Evolutionary conservation across 2,113 vertebrate species (phyloP), one percentile per base, ranked within the genome.

Genomic region (human (Homo sapiens)): DNA sequence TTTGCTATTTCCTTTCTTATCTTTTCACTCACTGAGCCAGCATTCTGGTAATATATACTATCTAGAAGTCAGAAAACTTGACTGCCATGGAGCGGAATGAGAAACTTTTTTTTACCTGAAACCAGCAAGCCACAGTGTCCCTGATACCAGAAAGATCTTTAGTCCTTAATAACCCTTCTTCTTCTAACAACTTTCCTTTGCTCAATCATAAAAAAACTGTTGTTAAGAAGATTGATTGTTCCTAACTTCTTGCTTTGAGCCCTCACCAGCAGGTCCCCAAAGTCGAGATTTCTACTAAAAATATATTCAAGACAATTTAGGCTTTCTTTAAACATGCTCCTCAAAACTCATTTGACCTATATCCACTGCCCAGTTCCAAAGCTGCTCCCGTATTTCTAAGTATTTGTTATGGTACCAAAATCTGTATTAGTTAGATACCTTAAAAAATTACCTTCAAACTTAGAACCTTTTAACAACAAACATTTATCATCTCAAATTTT

Each of bases 271-370:
- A 64, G 14, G 8, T 84, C 38, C 40, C 45, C 7, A 76, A 38
- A 84, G 55, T 84, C 6, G 32, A 90, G 12, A 75, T 80, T 92
- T 97, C 50, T 50, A 64, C 35, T 82, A 90, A 79, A 94, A 92
- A 52, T 64, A 48, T 61, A 30, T 25, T 87, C 6, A 75, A 52
- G 70, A 3, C 40, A 91, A 78, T 38, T 78, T 89, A 89, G 30
- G 38, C 11, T 89, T 89, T 92, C 80, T 94, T 50, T 52, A 75
- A 76, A 73, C 5, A 7, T 59, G 14, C 25, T 90, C 9, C 18
- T 94, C 8, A 72, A 75, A 72, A 45, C 5, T 38, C n/a, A 61
- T 83, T 82, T 84, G 50, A 64, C 11, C 14, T 87, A 40, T 11
- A 59, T 92, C 20, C 13, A 43, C 50, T 84, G 52, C 22, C 75